Evolutionary conservation across 2,888 invertebrate species (phyloP).

Genomic region (Trissolcus brochymenae): DNA sequence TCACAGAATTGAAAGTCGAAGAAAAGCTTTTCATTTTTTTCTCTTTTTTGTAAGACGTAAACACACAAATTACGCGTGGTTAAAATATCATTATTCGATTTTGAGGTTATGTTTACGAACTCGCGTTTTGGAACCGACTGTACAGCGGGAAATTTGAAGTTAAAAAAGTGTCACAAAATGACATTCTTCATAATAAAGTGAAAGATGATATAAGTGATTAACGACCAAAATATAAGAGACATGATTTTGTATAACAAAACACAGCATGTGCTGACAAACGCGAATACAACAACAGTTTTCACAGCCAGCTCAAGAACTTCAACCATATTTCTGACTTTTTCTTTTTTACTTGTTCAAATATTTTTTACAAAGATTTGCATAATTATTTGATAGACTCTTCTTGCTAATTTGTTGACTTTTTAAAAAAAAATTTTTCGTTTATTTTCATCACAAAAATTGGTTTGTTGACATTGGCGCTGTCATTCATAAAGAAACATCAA

Average conservation of each 20-base stretch:
- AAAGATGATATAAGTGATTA: neutral
- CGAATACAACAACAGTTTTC: too few species aligned
- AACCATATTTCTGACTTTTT: too few species aligned
- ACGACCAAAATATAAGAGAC: neutral
- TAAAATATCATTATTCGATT: neutral
- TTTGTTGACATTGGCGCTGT: too few species aligned
- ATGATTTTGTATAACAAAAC: neutral
- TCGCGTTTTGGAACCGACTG: neutral
- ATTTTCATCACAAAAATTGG: too few species aligned
- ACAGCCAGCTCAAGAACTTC: too few species aligned
- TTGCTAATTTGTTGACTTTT: too few species aligned
- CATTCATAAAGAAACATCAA: too few species aligned
- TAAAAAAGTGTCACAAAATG: neutral
- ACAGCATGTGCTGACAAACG: neutral
- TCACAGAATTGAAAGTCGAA: neutral
- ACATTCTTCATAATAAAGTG: neutral
- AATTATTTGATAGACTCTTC: too few species aligned
- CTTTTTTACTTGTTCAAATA: too few species aligned
- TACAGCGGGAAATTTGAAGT: neutral
- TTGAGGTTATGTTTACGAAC: conserved; percentile 2
- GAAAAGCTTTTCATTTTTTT: neutral
- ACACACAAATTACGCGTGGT: neutral
- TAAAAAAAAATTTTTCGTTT: too few species aligned
- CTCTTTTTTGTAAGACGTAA: neutral
- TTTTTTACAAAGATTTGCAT: too few species aligned